These are phyloP conservation scores for Hartigia nigra DNA, from an alignment of 2,888 invertebrate species.

Conservation along the genomic window DNA sequence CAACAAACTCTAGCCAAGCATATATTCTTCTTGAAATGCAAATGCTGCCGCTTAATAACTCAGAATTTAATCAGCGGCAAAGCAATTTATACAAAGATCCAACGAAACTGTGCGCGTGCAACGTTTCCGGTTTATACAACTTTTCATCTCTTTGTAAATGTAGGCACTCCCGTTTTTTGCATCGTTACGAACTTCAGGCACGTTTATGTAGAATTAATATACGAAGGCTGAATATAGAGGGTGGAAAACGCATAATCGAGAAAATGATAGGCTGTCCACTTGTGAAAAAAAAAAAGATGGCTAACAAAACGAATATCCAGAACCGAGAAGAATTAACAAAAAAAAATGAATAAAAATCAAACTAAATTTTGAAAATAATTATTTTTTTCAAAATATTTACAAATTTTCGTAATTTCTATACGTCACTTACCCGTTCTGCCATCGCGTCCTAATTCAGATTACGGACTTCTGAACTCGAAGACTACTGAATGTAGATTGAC, in stretches of 20 bases:
- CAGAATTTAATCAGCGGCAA: conserved; percentile 46
- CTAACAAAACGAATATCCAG: not conserved
- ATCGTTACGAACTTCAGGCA: conserved; percentile 32
- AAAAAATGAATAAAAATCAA: not conserved
- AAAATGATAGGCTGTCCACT: not conserved
- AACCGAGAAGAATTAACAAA: not conserved
- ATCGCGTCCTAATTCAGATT: conserved; percentile 48
- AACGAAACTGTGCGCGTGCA: conserved; percentile 1
- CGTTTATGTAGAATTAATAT: conserved; percentile 38
- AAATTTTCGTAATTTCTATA: not conserved
- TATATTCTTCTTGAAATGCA: conserved; percentile 40
- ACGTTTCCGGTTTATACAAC: conserved; percentile 5
- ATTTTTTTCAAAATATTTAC: not conserved
- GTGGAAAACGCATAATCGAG: not conserved
- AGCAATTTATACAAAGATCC: conserved; percentile 39
- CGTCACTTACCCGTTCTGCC: conserved; percentile 53
- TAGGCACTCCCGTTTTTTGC: conserved; percentile 12
- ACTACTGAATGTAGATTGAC: conserved; percentile 50
- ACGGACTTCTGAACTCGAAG: conserved; percentile 32
- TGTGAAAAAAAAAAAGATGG: not conserved
- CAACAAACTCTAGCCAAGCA: conserved; percentile 7
- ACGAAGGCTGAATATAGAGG: not conserved
- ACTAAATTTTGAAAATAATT: not conserved
- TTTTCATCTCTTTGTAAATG: not conserved
- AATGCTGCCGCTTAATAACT: conserved; percentile 41